Evolutionary conservation across 2,888 invertebrate genomes (phyloP), one percentile per base, ranked within the genome.

Genomic region (Caenorhabditis sp.): DNA sequence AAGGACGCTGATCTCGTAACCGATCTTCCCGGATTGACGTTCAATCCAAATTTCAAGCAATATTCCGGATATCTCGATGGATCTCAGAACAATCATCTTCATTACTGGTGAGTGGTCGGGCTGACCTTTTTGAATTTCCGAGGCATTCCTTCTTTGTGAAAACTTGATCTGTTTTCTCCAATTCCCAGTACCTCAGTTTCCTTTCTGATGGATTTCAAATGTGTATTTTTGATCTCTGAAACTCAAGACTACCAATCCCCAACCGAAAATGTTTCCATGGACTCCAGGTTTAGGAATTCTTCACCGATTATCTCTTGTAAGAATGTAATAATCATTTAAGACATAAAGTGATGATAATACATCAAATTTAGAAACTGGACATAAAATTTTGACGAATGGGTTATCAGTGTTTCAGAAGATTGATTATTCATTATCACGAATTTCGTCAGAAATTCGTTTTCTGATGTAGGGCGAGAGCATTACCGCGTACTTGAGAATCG

Each of bases 41-140:
- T 89, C 69, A 75, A 76, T 3, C 86, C 87, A 3, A 87, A 76
- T 19, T 93, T 93, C 90, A 92, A 92, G 68, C 93, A 93, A 54
- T 93, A 93, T 84, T 93, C 93, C n/a, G 93, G 93, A 16, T 93
- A 82, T 75, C 73, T 90, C 14, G 82, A 88, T 72, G 88, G 85
- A 19, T 73, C 80, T 63, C 63, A 72, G 47, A 87, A 87, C 19
- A 92, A 92, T 82, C 87, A 91, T 58, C 90, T 93, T 19, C 93
- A 93, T 86, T 93, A 93, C 88, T 93, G 93, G 93, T 93, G 3
- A 80, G 86, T 81, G 19, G 44, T n/a, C n/a, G 44, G 44, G n/a
- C 5, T 44, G 0, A 2, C 31, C 31, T 7, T 31, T 7, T 31
- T 31, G 31, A 31, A 6, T 31, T 31, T 31, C 31, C 31, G 7